A percentile compares a stretch with the other conserved stretches of the same genome.
Evolutionary conservation across 2,113 vertebrate species (phyloP).

Genomic region (Hydrolagus affinis): DNA sequence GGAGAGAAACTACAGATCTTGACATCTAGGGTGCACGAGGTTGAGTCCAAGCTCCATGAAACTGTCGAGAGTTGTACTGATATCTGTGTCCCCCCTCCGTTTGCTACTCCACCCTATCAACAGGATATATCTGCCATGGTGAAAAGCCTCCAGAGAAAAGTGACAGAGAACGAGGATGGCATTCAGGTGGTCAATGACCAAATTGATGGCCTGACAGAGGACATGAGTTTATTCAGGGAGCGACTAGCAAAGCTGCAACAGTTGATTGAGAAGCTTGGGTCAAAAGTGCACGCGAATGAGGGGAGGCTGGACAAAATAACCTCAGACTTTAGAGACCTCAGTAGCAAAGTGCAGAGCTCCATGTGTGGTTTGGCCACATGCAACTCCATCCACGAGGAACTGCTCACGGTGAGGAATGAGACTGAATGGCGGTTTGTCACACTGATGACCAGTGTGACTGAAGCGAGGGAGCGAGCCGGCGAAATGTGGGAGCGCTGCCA

Average conservation of each 20-base stretch:
- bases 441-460: conserved; percentile 51
- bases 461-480: conserved; percentile 45
- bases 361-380: conserved; percentile 46
- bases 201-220: conserved; percentile 56
- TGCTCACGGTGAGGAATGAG: conserved; percentile 52
- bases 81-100: conserved; percentile 43
- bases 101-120: conserved; percentile 31
- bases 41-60: conserved; percentile 54
- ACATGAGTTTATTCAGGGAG: conserved; percentile 55
- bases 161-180: conserved; percentile 57
- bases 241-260: conserved; percentile 53
- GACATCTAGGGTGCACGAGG: conserved; percentile 41
- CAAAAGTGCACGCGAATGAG: conserved; percentile 45
- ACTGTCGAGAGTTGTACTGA: conserved; percentile 56
- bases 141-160: conserved; percentile 59
- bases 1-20: conserved; percentile 46
- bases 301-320: conserved; percentile 52
- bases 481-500: conserved; percentile 56
- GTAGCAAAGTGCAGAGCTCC: conserved; percentile 40
- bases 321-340: conserved; percentile 49
- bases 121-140: conserved; percentile 41
- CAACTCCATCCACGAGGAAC: conserved; percentile 45
- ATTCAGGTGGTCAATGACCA: conserved; percentile 57
- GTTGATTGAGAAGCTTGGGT: conserved; percentile 47
- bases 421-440: conserved; percentile 50